phyloP scores from a whole-genome alignment of 1,140 invertebrate genomes.

The Drosophila melanica region DNA sequence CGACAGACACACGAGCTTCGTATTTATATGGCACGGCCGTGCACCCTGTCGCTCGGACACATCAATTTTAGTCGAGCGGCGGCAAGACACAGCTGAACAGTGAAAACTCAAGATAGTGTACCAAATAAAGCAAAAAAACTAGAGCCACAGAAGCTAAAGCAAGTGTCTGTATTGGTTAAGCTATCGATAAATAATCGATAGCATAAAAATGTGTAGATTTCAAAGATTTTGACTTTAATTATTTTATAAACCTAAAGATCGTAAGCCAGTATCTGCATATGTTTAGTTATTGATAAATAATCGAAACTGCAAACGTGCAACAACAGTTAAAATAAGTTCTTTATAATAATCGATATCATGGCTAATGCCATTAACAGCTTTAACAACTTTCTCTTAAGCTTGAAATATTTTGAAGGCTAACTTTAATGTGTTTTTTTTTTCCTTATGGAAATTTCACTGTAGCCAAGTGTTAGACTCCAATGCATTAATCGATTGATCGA shows the following conservation, averaged over 20 bases:
- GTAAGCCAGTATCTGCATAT: background rate
- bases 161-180: background rate
- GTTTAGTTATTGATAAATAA: background rate
- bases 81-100: constrained; percentile 16
- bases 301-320: background rate
- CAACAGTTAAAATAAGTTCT: background rate
- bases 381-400: too few species aligned
- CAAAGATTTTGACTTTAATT: background rate
- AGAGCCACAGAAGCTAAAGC: background rate
- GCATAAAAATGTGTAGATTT: background rate
- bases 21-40: constrained; percentile 45
- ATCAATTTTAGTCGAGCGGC: constrained; percentile 44
- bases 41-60: constrained; percentile 44
- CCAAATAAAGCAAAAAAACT: background rate
- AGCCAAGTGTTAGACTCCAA: background rate
- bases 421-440: too few species aligned
- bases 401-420: too few species aligned
- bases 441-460: background rate
- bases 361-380: too few species aligned
- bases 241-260: background rate
- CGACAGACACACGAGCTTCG: constrained; percentile 12
- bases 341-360: too few species aligned
- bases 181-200: constrained; percentile 14
- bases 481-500: constrained; percentile 22
- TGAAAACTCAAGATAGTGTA: constrained; percentile 18